These are phyloP conservation scores for Harlomillsia oculata DNA, from an alignment of 1,140 invertebrate species.

Conservation along the genomic window DNA sequence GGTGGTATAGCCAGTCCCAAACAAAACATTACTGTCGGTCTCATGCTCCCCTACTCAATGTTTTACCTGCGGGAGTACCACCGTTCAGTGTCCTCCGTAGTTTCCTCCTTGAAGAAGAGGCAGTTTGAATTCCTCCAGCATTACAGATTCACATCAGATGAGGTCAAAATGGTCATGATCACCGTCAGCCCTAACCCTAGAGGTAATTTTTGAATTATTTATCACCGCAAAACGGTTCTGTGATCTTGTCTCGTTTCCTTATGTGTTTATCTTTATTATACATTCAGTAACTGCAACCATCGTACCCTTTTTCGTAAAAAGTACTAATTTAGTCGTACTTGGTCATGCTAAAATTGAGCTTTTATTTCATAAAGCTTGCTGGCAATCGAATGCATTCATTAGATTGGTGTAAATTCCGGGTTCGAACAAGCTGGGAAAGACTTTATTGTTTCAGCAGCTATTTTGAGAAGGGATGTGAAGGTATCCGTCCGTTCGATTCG, in stretches of 20 bases:
- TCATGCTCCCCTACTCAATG: conserved; percentile 62
- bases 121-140: conserved; percentile 53
- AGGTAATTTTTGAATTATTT: conserved; percentile 49
- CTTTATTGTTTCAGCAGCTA: too few relatives aligned
- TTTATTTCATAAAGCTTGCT: not conserved
- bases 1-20: too few relatives aligned
- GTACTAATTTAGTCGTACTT: not conserved
- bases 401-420: too few relatives aligned
- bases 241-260: too few relatives aligned
- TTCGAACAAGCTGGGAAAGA: too few relatives aligned
- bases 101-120: conserved; percentile 48
- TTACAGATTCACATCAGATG: conserved; percentile 51
- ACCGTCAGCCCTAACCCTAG: conserved; percentile 63
- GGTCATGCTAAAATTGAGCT: not conserved
- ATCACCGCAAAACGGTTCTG: too few relatives aligned
- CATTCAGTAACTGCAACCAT: not conserved
- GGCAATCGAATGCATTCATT: conserved; percentile 1
- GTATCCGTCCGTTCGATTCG: too few relatives aligned
- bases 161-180: conserved; percentile 57
- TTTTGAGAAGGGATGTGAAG: too few relatives aligned
- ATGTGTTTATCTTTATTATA: not conserved
- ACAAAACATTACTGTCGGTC: conserved; percentile 41
- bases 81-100: conserved; percentile 54
- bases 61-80: conserved; percentile 61
- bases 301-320: not conserved